Evolutionary conservation across 1,140 invertebrate genomes (phyloP).

Genomic region (Orchestia grillus): DNA sequence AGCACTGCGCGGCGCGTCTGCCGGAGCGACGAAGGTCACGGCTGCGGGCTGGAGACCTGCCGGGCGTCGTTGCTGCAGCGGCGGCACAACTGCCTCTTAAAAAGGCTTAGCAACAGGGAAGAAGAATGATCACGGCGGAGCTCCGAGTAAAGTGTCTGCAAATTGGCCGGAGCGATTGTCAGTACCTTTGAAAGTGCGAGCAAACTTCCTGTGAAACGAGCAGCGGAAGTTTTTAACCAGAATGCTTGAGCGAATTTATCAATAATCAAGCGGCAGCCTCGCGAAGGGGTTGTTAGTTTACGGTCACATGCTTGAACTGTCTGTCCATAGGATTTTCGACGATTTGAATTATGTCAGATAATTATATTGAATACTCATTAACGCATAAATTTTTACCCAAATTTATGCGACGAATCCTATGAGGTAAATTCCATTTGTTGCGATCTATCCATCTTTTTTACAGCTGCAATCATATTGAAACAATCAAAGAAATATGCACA

Average conservation of each 20-base stretch:
- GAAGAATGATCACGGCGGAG: neutral
- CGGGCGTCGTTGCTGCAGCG: neutral
- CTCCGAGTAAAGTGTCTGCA: neutral
- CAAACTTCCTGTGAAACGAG: neutral
- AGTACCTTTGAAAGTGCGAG: neutral
- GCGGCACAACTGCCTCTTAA: slow-evolving; percentile 3
- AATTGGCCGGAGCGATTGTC: neutral
- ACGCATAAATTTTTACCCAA: neutral
- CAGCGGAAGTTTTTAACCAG: neutral
- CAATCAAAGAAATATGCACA: neutral
- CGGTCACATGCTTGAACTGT: neutral
- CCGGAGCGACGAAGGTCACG: neutral
- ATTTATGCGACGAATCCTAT: neutral
- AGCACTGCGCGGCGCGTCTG: neutral
- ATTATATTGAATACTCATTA: neutral
- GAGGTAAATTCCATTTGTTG: neutral
- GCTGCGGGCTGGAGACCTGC: neutral
- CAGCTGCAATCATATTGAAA: neutral
- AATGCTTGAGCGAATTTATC: neutral
- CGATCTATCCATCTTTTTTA: too few species aligned
- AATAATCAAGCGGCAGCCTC: neutral
- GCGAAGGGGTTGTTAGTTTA: neutral
- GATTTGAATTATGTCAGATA: neutral
- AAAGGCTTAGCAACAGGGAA: neutral
- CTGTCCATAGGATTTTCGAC: neutral